A percentile compares a stretch with the other conserved stretches of the same genome.
phyloP scores from a whole-genome alignment of 2,888 invertebrate genomes.

The Sinohyriopsis cumingii region DNA sequence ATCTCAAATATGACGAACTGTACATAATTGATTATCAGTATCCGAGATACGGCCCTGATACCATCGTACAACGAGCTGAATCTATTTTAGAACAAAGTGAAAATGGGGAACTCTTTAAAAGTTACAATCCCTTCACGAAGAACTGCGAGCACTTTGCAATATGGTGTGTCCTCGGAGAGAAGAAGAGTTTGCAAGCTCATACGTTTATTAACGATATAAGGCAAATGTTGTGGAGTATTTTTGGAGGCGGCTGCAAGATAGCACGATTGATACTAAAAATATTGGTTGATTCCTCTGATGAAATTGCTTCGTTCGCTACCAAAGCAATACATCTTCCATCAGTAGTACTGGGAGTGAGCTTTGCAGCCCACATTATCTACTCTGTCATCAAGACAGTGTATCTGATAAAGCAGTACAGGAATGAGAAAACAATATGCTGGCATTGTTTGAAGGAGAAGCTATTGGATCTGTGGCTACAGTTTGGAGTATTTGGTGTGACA shows the following conservation, averaged over 20 bases:
- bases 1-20: conserved; percentile 9
- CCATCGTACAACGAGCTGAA: conserved; percentile 11
- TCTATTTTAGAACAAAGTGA: conserved; percentile 7
- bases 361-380: conserved; percentile 8
- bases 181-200: conserved; percentile 12
- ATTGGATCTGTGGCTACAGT: conserved; percentile 11
- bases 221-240: background rate
- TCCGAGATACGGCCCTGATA: conserved; percentile 2
- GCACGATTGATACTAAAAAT: conserved; percentile 1
- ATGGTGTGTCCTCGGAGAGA: conserved; percentile 16
- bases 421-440: conserved; percentile 4
- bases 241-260: conserved; percentile 2
- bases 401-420: conserved; percentile 4
- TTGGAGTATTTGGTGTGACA: conserved; percentile 12
- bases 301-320: conserved; percentile 5
- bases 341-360: conserved; percentile 4
- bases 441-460: conserved; percentile 13
- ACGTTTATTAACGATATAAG: background rate
- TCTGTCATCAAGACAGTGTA: conserved; percentile 10
- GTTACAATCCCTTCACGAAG: conserved; percentile 3
- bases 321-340: background rate
- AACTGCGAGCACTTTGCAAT: conserved; percentile 20
- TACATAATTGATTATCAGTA: conserved; percentile 6
- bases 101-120: background rate
- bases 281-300: conserved; percentile 8